Evolutionary conservation across 2,113 vertebrate species (phyloP), one percentile per base, ranked within the genome.

Genomic region (Okapia johnstoni): DNA sequence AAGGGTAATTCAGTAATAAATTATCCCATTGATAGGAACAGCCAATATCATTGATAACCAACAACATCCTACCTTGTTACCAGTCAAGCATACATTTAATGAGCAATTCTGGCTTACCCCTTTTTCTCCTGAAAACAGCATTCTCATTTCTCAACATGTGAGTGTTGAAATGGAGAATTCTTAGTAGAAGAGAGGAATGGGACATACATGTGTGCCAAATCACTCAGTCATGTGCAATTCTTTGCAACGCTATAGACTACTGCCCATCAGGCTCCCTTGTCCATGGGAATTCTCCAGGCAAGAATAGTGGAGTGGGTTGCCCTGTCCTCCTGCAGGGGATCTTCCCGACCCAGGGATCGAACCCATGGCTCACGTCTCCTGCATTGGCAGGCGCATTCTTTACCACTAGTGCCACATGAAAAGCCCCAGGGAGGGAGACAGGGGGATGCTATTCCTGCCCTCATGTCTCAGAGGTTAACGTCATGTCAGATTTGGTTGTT

Each of bases 1-100:
- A 94, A 96, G 96, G 73, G 73, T 98, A 98, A 98, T 52, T 98
- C 98, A 97, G 97, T 96, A 93, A 96, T 48, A 61, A 96, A 88
- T 95, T 1, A 8, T 92, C 55, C 88, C 93, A 97, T 98, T 97
- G 98, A 98, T 90, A 92, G 77, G 88, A 92, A 83, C 36, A 46
- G 46, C 96, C 50, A 5, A 95, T 84, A 96, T 92, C 97, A 85
- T 96, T 89, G 96, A 93, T 97, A 97, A 97, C 92, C 57, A 77
- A 0, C 7, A 46, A 43, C 66, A 58, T 90, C 96, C 90, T 88
- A 26, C 87, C 58, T 79, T 13, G 66, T 91, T 21, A 60, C 89
- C 93, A 48, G 92, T 77, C 17, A n/a, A 84, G 79, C 33, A 61
- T 89, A 94, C 76, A 40, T 48, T 85, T 54, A 97, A 3, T 0